A percentile compares a stretch with the other conserved stretches of the same genome.
These are phyloP conservation scores for Zeugodacus cucurbitae DNA, from an alignment of 1,140 invertebrate species.

Conservation along the genomic window DNA sequence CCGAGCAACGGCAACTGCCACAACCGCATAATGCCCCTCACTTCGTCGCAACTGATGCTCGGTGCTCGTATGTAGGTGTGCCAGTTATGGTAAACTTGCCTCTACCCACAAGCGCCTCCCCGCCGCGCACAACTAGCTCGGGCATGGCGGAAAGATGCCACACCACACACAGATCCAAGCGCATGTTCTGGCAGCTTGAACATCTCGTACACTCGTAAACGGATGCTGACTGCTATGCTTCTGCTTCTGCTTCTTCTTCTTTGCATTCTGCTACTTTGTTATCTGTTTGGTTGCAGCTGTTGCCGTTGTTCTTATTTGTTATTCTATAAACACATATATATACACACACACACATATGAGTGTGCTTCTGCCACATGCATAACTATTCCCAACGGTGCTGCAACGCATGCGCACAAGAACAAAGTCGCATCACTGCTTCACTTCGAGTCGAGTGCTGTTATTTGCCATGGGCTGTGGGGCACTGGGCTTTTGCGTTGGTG, in stretches of 20 bases:
- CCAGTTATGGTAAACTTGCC: not conserved
- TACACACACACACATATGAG: not conserved
- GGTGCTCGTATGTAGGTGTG: not conserved
- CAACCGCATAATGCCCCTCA: not conserved
- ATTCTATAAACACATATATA: not conserved
- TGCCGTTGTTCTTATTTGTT: conserved; percentile 15
- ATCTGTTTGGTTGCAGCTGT: not conserved
- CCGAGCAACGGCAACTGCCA: not conserved
- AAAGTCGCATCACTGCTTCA: conserved; percentile 9
- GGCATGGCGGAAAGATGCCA: not conserved
- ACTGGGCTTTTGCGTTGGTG: not conserved
- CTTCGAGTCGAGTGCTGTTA: not conserved
- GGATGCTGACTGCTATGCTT: not conserved
- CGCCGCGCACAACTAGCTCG: not conserved
- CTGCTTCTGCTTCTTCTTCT: not conserved
- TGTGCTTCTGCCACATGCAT: not conserved
- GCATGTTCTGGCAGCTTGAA: conserved; percentile 1
- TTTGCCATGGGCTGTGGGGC: conserved; percentile 6
- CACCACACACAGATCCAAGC: not conserved
- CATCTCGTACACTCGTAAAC: not conserved
- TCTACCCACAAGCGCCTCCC: not conserved
- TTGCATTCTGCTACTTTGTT: not conserved
- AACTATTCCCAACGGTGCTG: not conserved
- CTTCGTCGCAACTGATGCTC: not conserved
- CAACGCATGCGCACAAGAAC: not conserved